Conservation (phyloP, 1,140 invertebrate genomes). For the Leptestheria dahalacensis region DNA sequence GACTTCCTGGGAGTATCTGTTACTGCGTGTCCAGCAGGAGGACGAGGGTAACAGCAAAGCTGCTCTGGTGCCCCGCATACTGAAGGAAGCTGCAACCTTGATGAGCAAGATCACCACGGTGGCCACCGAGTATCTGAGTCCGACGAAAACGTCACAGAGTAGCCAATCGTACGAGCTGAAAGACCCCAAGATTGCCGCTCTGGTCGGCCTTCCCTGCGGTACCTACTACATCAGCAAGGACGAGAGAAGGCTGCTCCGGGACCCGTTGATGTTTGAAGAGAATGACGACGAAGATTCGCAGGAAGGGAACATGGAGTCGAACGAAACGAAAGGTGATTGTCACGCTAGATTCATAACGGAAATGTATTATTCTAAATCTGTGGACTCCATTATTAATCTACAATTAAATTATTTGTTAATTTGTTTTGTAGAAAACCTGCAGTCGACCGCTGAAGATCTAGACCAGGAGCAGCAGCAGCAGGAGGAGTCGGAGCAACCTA, state of each 20-base stretch:
- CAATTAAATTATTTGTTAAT: too few relatives aligned
- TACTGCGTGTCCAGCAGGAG: conserved; percentile 29
- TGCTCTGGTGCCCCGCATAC: conserved; percentile 22
- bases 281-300: background rate
- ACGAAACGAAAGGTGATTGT: background rate
- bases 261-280: background rate
- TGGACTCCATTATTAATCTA: too few relatives aligned
- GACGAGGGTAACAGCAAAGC: conserved; percentile 18
- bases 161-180: conserved; percentile 9
- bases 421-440: too few relatives aligned
- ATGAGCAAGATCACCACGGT: conserved; percentile 26
- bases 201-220: conserved; percentile 15
- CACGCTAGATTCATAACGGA: too few relatives aligned
- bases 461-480: too few relatives aligned
- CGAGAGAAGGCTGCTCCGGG: background rate
- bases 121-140: conserved; percentile 24
- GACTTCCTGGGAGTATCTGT: conserved; percentile 32
- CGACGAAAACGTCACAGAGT: conserved; percentile 17
- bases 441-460: too few relatives aligned
- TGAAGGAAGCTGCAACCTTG: conserved; percentile 27
- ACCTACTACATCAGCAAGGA: conserved; percentile 15
- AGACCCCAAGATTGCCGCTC: conserved; percentile 11
- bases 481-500: too few relatives aligned
- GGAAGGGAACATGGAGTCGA: background rate
- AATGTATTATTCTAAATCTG: too few relatives aligned